A percentile compares a stretch with the other conserved stretches of the same genome.
Conservation (phyloP, 2,797 vertebrate species). For the Gymnopithys bicolor region DNA sequence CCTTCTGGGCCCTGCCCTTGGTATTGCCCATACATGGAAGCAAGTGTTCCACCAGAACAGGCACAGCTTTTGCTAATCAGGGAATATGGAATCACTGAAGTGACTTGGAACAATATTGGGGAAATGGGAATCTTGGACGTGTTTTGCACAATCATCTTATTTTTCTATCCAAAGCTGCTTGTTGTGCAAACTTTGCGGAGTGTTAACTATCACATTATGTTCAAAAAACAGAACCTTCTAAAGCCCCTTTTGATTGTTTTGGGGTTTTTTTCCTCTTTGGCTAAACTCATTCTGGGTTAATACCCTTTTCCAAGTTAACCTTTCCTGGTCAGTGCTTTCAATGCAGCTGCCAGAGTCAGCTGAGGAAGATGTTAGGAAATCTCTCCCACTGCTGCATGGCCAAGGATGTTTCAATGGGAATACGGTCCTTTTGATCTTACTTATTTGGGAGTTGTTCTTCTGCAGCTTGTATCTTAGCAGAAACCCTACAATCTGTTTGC, state of each 20-base stretch:
- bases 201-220: neutral
- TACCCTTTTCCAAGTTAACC: neutral
- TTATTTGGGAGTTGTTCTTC: conserved; percentile 2
- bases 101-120: neutral
- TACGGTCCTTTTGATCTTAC: neutral
- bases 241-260: neutral
- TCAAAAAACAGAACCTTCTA: neutral
- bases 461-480: conserved; percentile 26
- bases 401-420: conserved; percentile 2
- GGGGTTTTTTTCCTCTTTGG: neutral
- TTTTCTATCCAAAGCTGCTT: neutral
- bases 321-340: neutral
- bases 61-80: neutral
- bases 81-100: neutral
- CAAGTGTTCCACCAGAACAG: neutral
- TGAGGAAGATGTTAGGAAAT: neutral
- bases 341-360: neutral
- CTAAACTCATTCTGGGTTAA: neutral
- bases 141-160: neutral
- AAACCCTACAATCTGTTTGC: conserved; percentile 50
- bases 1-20: neutral
- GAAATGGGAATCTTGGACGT: neutral
- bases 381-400: neutral
- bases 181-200: neutral
- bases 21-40: neutral